These are phyloP conservation scores for Parasteatoda tepidariorum DNA, from an alignment of 1,140 invertebrate genomes.

Conservation along the genomic window DNA sequence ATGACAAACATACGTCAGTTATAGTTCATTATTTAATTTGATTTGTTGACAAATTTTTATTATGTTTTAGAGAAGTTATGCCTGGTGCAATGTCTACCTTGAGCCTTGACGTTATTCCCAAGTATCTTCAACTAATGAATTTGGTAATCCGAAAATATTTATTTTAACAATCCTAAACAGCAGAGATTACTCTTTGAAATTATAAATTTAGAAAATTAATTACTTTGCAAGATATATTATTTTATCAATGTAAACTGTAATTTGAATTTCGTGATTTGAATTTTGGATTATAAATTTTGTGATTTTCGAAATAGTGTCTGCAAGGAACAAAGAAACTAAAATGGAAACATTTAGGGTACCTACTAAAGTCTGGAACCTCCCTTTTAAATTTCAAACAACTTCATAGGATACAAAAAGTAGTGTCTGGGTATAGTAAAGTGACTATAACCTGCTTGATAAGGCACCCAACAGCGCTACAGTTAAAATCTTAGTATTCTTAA, in stretches of 20 bases:
- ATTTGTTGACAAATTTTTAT: not conserved
- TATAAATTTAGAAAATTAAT: not conserved
- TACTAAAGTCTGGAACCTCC: too few species aligned
- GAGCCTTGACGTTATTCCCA: not conserved
- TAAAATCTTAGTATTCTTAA: too few species aligned
- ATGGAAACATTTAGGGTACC: too few species aligned
- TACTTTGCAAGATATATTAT: not conserved
- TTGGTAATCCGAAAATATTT: not conserved
- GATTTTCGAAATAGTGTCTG: not conserved
- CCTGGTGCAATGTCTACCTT: conserved; percentile 35
- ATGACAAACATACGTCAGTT: not conserved
- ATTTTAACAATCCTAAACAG: too few species aligned
- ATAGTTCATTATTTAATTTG: not conserved
- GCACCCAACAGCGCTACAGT: too few species aligned
- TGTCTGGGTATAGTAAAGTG: too few species aligned
- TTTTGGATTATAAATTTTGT: not conserved
- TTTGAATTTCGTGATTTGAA: not conserved
- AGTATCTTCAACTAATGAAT: not conserved
- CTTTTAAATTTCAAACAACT: too few species aligned
- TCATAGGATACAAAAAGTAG: too few species aligned
- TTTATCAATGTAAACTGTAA: not conserved
- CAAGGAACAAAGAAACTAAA: too few species aligned
- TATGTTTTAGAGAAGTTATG: conserved; percentile 19
- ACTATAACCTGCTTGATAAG: too few species aligned
- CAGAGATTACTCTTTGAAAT: not conserved